These are phyloP conservation scores for Galerucella pusilla DNA, from an alignment of 2,888 invertebrate species.

Conservation along the genomic window DNA sequence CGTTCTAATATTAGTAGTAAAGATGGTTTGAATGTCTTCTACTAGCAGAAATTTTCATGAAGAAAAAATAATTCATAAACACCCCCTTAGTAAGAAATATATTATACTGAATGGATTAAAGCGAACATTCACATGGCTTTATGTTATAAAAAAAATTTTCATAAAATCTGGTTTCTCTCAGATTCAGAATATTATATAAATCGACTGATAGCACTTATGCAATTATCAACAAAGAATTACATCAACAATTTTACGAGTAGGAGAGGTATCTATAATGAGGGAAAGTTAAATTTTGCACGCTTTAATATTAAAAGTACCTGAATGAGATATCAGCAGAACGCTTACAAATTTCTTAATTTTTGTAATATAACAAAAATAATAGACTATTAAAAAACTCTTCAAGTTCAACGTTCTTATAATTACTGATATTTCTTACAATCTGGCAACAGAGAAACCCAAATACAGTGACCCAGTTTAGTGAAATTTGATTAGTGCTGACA, in stretches of 20 bases:
- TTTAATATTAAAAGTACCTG: no score
- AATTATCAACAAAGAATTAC: neutral
- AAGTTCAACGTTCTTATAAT: neutral
- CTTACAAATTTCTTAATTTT: neutral
- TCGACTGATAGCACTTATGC: neutral
- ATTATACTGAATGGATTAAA: neutral
- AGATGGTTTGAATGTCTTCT: no score
- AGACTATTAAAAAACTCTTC: no score
- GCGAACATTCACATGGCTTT: neutral
- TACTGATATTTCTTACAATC: neutral
- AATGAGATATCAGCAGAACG: no score
- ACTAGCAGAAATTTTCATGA: no score
- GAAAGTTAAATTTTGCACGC: neutral
- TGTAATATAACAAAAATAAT: no score
- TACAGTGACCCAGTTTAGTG: neutral
- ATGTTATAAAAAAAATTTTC: neutral
- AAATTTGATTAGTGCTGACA: neutral
- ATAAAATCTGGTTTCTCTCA: neutral
- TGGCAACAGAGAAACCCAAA: neutral
- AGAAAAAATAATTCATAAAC: no score
- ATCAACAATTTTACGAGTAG: neutral
- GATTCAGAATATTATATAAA: neutral
- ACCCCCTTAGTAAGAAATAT: no score
- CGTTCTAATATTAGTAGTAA: no score
- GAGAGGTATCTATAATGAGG: neutral